phyloP scores from a whole-genome alignment of 2,113 vertebrate genomes.

The Mixornis gularis region DNA sequence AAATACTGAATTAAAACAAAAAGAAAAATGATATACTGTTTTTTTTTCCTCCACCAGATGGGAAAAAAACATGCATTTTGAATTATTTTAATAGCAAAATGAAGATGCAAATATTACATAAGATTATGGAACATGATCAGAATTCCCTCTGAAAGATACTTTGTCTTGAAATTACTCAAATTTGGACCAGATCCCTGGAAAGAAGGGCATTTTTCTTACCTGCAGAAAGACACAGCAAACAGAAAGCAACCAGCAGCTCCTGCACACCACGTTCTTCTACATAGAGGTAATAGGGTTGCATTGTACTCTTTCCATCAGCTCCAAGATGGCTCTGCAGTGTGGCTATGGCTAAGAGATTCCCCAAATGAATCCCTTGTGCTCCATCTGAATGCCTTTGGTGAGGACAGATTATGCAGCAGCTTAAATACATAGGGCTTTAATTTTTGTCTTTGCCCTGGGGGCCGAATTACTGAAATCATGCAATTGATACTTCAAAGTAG shows the following conservation, averaged over 20 bases:
- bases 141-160: not conserved
- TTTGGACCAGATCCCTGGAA: not conserved
- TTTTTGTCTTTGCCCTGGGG: not conserved
- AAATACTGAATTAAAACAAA: not conserved
- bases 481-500: not conserved
- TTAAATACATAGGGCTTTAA: not conserved
- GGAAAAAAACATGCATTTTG: not conserved
- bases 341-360: not conserved
- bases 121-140: not conserved
- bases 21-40: not conserved
- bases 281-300: not conserved
- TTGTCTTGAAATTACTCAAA: not conserved
- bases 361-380: not conserved
- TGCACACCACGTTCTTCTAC: not conserved
- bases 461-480: not conserved
- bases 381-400: not conserved
- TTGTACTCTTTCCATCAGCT: not conserved
- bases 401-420: not conserved
- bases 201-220: not conserved
- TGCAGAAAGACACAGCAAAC: not conserved
- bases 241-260: not conserved
- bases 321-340: not conserved
- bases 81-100: not conserved
- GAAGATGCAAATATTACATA: not conserved
- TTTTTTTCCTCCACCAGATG: not conserved